Evolutionary conservation across 2,113 vertebrate genomes (phyloP), one percentile per base, ranked within the genome.

Genomic region (Neolamprologus sp.): DNA sequence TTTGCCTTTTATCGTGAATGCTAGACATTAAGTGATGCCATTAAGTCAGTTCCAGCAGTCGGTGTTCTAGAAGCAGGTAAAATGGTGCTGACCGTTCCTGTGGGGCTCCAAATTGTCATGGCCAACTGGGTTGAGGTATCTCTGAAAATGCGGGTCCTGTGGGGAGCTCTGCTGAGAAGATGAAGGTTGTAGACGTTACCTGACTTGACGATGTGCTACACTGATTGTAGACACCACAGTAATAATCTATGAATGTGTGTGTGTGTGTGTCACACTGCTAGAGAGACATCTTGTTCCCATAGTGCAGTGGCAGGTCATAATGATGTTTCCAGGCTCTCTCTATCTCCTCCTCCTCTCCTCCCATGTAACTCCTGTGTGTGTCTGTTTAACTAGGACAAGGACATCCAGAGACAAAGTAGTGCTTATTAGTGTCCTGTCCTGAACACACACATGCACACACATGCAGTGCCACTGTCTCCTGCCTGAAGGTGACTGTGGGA

Each of bases 371-470:
- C 53, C 49, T 83, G 8, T 85, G 53, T 65, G 65, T 82, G 58
- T 60, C 87, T 86, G 54, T 37, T 75, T 88, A 95, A 94, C 75
- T 95, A 88, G 95, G 94, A 94, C 94, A 95, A 95, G 94, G 94
- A 93, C 95, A 93, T 60, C 65, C 88, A 84, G 80, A 88, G 89
- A 92, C 85, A 92, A 91, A 90, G 86, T 81, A 85, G 83, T 85
- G 87, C 86, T 86, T 94, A 89, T 93, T 89, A 91, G 90, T 89
- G 92, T 86, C 87, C 82, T 89, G 78, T 57, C 79, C 65, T 63
- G 57, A 82, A 90, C 88, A 26, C 9, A 55, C 58, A 54, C 16
- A 82, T 9, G 53, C 68, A 63, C 37, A 21, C 40, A 51, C 63
- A 55, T 82, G 71, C 35, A 75, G 37, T 55, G n/a, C 12, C 5